Base-by-base conservation (phyloP, 2,113 vertebrate genomes). In the Entomyzon cyanotis region DNA sequence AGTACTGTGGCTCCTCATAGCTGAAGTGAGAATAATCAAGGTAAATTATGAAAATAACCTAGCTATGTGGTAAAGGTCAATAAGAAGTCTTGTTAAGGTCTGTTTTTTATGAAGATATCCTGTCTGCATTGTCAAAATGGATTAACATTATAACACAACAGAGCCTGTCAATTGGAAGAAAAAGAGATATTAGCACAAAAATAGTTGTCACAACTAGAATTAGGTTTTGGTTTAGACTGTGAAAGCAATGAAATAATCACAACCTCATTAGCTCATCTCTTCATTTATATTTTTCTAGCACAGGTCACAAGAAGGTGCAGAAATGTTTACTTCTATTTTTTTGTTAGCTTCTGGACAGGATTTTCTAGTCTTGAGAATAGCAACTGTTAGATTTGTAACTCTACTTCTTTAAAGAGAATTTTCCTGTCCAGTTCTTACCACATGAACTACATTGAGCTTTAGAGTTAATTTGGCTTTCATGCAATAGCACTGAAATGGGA, bases 31-130 rank as follows among this genome's bases (percentile, higher is more conserved):
- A 33, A 71, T 86, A 87, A 94, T 70, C 64, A 89, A 89, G 41
- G 53, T 92, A 95, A 92, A 89, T 95, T 92, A 81, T 47, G 31
- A 94, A 95, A 95, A 81, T 56, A 93, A 64, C 31, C 11, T 74
- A 75, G n/a, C 53, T 94, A 53, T 11, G 12, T 68, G 68, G 31
- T 87, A 90, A 93, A 94, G 82, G 92, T 96, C 92, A 95, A 60
- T 35, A 84, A 42, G 74, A 90, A 75, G 47, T 78, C 79, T 77
- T 92, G 75, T 90, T 92, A 92, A 74, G 41, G 59, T 93, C 71
- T 92, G 52, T 12, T 74, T 95, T 84, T 94, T 83, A 84, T 18
- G 25, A 88, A 90, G 56, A 89, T 74, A 56, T 37, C 31, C 31
- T 92, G 68, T 77, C 59, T 86, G 33, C 56, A 70, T 81, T 93